Conservation (phyloP, 2,113 vertebrate genomes). For the Agelaius phoeniceus region DNA sequence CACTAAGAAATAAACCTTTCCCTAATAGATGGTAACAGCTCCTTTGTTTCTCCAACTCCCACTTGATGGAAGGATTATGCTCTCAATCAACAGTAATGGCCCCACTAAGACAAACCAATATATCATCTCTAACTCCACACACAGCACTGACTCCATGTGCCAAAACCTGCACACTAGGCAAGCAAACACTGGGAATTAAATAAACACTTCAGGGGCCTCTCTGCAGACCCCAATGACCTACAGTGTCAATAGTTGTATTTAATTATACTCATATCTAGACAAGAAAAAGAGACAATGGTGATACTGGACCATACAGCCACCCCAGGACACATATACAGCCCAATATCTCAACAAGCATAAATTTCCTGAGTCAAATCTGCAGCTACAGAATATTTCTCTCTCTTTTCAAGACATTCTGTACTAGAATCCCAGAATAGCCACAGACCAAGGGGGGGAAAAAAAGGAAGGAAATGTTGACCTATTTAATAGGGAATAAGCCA, state of each 20-base stretch:
- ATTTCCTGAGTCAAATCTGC: background rate
- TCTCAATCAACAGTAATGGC: background rate
- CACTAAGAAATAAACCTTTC: background rate
- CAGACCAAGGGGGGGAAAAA: background rate
- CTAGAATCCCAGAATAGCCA: background rate
- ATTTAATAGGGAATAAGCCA: background rate
- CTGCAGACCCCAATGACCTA: background rate
- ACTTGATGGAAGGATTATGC: background rate
- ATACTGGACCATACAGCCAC: background rate
- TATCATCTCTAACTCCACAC: background rate
- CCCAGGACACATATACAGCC: background rate
- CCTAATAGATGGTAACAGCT: background rate
- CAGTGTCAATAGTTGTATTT: background rate
- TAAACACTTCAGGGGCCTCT: background rate
- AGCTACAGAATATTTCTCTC: background rate
- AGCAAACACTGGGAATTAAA: background rate
- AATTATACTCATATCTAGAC: background rate
- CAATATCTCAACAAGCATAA: background rate
- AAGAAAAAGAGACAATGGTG: rapidly evolving
- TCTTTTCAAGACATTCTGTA: constrained; percentile 8
- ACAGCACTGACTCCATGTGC: background rate
- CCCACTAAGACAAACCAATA: background rate
- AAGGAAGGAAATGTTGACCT: background rate
- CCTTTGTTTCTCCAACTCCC: background rate
- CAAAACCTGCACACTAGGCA: background rate